Conservation (phyloP, 2,797 vertebrate species). For the Hypotaenidia okinawae region DNA sequence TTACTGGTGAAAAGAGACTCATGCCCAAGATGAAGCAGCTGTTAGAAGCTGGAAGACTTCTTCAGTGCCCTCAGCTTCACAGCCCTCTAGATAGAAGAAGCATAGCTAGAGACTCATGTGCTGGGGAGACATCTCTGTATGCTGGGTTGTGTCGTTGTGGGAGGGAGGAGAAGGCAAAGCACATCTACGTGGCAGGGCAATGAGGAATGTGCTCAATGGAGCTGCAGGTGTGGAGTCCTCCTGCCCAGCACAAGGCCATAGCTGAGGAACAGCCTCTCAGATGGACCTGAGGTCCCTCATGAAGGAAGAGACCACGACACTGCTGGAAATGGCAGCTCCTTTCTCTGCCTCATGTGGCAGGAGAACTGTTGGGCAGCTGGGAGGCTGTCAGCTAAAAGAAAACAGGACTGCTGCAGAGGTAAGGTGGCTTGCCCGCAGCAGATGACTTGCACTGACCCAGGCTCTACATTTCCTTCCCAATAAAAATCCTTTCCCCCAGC, state of each 20-base stretch:
- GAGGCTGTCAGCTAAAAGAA: not conserved
- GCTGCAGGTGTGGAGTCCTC: not conserved
- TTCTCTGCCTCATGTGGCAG: rapidly evolving
- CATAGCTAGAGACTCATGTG: not conserved
- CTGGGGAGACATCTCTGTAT: not conserved
- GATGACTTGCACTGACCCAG: not conserved
- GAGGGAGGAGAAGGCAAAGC: not conserved
- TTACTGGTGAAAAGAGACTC: not conserved
- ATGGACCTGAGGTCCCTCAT: not conserved
- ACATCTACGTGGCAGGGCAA: not conserved
- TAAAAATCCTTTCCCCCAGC: not conserved
- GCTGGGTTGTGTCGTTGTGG: not conserved
- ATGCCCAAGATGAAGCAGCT: not conserved
- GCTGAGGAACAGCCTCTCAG: not conserved
- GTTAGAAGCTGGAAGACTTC: not conserved
- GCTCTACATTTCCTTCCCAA: not conserved
- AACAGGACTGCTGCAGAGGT: rapidly evolving
- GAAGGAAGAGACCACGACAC: not conserved
- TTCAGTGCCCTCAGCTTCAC: not conserved
- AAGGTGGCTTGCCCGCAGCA: not conserved
- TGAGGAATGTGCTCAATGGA: rapidly evolving
- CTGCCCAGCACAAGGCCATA: too few relatives aligned
- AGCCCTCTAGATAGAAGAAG: not conserved
- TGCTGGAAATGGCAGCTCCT: not conserved
- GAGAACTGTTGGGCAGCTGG: not conserved